phyloP scores from a whole-genome alignment of 2,797 vertebrate species.

The Columba guinea region DNA sequence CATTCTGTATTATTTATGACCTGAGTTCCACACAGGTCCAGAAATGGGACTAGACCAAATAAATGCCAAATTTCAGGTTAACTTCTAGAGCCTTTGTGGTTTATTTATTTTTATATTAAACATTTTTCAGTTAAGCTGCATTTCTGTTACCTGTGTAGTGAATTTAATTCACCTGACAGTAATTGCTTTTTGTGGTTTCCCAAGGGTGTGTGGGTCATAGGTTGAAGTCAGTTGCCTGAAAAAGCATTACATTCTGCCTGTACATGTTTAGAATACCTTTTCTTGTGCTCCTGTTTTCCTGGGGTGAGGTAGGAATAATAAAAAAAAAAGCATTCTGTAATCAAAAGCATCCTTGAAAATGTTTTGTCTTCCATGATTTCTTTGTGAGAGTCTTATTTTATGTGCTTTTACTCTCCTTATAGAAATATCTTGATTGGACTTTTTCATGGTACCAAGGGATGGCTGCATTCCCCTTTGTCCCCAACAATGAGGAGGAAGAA shows the following conservation, averaged over 20 bases:
- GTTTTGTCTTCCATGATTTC: neutral
- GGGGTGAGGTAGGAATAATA: neutral
- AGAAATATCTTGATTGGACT: conserved; percentile 90
- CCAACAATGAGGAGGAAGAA: conserved; percentile 82
- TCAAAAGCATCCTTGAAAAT: neutral
- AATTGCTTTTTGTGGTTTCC: neutral
- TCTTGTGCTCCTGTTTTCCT: neutral
- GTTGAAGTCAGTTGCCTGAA: neutral
- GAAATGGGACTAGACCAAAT: neutral
- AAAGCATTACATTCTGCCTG: neutral
- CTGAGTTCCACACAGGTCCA: neutral
- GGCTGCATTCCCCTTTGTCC: conserved; percentile 86
- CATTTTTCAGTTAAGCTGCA: neutral
- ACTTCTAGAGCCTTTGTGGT: neutral
- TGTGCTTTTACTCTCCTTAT: neutral
- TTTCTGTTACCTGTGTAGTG: neutral
- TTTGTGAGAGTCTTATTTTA: neutral
- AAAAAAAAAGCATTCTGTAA: neutral
- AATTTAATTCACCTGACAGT: neutral
- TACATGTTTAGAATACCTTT: neutral
- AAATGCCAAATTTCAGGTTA: neutral
- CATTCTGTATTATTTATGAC: neutral
- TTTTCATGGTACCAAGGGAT: conserved; percentile 93
- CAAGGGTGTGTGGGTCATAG: neutral
- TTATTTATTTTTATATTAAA: neutral